phyloP scores from a whole-genome alignment of 2,797 vertebrate genomes.

The Vultur gryphus region DNA sequence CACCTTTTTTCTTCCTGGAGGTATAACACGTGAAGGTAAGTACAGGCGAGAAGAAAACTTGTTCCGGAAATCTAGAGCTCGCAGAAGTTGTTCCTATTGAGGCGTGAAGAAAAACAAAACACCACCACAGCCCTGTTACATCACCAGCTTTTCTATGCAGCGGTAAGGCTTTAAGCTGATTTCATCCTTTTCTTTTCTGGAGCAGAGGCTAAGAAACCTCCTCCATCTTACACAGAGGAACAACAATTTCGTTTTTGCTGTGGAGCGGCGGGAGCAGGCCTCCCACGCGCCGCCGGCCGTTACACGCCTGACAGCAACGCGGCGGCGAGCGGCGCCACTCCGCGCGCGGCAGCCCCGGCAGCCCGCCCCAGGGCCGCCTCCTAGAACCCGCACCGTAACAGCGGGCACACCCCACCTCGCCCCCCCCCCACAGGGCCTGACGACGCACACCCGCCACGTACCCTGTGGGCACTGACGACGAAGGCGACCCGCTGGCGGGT shows the following conservation, averaged over 20 bases:
- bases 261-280: fast-evolving
- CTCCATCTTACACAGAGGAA: fast-evolving
- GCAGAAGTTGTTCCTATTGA: slow-evolving; percentile 73
- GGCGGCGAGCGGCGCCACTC: too few relatives aligned
- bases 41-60: slow-evolving; percentile 79
- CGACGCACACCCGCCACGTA: background rate
- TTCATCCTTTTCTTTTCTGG: fast-evolving
- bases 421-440: background rate
- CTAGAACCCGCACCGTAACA: too few relatives aligned
- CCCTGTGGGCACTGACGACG: slow-evolving; percentile 81
- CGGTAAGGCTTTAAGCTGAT: fast-evolving
- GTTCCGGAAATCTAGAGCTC: slow-evolving; percentile 86
- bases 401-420: background rate
- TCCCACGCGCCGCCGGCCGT: background rate
- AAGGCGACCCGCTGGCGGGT: slow-evolving; percentile 84
- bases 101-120: background rate
- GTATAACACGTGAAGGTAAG: slow-evolving; percentile 80
- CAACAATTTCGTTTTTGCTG: fast-evolving
- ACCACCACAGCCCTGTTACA: background rate
- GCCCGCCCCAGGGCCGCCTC: too few relatives aligned
- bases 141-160: background rate
- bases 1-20: slow-evolving; percentile 78
- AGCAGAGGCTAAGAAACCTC: background rate
- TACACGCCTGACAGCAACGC: too few relatives aligned
- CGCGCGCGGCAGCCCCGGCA: too few relatives aligned